Evolutionary conservation across 1,140 invertebrate species (phyloP).

Genomic region (Grapholita molesta): DNA sequence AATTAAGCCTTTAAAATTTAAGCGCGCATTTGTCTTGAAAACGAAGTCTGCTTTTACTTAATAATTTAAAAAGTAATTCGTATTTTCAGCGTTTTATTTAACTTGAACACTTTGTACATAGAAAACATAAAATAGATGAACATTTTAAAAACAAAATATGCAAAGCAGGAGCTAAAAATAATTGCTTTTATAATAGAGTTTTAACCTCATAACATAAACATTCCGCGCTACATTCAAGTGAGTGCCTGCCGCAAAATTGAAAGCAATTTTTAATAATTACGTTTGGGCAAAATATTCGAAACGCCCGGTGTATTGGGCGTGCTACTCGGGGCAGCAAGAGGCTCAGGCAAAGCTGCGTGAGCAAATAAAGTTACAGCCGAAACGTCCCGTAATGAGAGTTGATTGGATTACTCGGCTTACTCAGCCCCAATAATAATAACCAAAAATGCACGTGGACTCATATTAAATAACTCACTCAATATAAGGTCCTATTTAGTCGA

Average conservation of each 20-base stretch:
- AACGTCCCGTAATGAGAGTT: conserved; percentile 70
- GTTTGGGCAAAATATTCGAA: conserved; percentile 51
- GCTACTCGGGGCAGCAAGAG: conserved; percentile 62
- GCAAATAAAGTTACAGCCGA: conserved; percentile 66
- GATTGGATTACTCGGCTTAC: conserved; percentile 71
- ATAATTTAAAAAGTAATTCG: conserved; percentile 23
- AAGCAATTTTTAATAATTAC: conserved; percentile 76
- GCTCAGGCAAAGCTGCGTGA: conserved; percentile 54
- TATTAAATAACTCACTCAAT: conserved; percentile 75
- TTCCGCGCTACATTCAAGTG: background rate
- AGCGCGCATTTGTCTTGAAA: conserved; percentile 42
- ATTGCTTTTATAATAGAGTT: conserved; percentile 12
- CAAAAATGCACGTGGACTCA: conserved; percentile 72
- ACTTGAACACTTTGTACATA: background rate
- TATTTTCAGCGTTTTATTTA: background rate
- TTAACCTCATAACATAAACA: conserved; percentile 15
- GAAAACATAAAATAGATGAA: background rate
- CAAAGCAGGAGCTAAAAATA: conserved; percentile 6
- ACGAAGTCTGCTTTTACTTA: conserved; percentile 28
- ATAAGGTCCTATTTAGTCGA: conserved; percentile 67
- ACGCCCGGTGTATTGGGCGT: conserved; percentile 58
- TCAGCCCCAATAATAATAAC: conserved; percentile 73
- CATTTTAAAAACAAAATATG: conserved; percentile 4
- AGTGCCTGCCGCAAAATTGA: conserved; percentile 44
- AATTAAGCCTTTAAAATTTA: conserved; percentile 69